Evolutionary conservation across 2,797 vertebrate genomes (phyloP).

Genomic region (Benthosema pterotum): DNA sequence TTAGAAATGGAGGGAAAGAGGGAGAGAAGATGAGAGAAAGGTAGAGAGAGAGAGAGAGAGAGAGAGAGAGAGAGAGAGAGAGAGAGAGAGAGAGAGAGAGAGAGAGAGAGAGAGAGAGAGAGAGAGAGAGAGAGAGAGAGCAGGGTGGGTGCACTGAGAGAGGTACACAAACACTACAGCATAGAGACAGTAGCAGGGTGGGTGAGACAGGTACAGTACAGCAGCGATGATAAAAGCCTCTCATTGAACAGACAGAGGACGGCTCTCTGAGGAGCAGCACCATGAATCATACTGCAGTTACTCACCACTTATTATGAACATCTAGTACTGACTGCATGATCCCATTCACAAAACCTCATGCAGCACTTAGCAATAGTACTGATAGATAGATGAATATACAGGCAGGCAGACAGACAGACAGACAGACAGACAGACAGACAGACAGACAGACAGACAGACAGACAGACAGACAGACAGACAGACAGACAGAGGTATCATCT

Average conservation of each 20-base stretch:
- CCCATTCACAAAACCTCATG: slow-evolving; percentile 74
- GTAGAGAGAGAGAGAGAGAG: not conserved
- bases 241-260: slow-evolving; percentile 63
- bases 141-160: no score
- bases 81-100: no score
- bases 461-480: no score
- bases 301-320: slow-evolving; percentile 78
- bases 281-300: slow-evolving; percentile 78
- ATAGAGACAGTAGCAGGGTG: not conserved
- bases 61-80: no score
- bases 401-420: no score
- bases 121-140: not conserved
- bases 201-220: not conserved
- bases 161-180: no score
- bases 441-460: no score
- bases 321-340: slow-evolving; percentile 75
- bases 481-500: no score
- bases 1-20: no score
- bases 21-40: not conserved
- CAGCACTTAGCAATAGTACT: slow-evolving; percentile 37
- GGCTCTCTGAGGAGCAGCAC: slow-evolving; percentile 59
- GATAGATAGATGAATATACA: no score
- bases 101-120: not conserved
- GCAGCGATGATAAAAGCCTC: slow-evolving; percentile 39
- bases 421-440: no score